These are phyloP conservation scores for Drosophila ezoana DNA, from an alignment of 2,888 invertebrate species.

Conservation along the genomic window DNA sequence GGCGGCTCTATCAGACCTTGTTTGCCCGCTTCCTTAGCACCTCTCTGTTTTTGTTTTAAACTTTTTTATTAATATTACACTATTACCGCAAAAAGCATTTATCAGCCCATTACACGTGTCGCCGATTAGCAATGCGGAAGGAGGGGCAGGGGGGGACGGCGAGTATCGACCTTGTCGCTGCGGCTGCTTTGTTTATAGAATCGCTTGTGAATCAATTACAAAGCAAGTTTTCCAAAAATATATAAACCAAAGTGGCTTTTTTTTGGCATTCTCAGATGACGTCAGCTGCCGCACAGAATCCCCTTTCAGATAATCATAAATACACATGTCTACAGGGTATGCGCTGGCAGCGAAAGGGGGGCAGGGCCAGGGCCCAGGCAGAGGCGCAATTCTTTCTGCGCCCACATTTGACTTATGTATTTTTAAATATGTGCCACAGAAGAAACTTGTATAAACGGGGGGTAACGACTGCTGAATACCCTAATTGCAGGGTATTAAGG, in stretches of 20 bases:
- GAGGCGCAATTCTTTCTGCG: constrained; percentile 9
- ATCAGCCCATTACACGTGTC: constrained; percentile 69
- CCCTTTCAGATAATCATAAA: background rate
- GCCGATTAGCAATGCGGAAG: constrained; percentile 52
- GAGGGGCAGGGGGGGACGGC: background rate
- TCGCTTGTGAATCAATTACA: constrained; percentile 44
- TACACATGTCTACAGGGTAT: background rate
- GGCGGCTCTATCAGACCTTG: background rate
- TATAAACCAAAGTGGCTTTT: background rate
- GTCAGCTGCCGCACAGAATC: constrained; percentile 27
- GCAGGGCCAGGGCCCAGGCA: background rate
- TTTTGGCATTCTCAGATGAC: constrained; percentile 23
- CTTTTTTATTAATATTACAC: constrained; percentile 14
- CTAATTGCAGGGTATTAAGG: background rate
- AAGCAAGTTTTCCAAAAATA: constrained; percentile 35
- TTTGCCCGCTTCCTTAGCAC: background rate
- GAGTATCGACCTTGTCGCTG: constrained; percentile 42
- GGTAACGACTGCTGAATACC: background rate
- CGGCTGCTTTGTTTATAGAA: constrained; percentile 36
- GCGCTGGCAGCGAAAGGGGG: background rate
- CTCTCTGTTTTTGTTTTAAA: background rate
- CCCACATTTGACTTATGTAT: constrained; percentile 30
- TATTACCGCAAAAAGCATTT: constrained; percentile 29
- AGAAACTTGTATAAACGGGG: background rate
- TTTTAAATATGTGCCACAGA: constrained; percentile 39